phyloP scores from a whole-genome alignment of 2,113 vertebrate genomes.

The Eurystomus gularis region DNA sequence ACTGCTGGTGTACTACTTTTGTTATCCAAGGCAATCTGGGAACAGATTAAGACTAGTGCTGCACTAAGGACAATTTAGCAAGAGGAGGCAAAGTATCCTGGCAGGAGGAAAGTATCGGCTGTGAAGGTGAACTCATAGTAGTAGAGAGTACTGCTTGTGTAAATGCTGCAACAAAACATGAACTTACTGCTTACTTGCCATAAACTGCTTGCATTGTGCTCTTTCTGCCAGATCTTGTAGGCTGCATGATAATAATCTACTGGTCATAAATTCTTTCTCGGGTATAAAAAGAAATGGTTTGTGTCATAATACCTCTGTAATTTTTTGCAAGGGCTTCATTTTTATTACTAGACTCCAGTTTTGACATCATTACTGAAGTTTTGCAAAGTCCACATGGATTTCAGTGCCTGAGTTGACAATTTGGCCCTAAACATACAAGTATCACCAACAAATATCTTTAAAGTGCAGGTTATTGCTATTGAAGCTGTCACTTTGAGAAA shows the following conservation, averaged over 20 bases:
- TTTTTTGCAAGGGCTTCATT: neutral
- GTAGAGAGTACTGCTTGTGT: neutral
- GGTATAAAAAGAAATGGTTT: neutral
- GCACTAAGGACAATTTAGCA: neutral
- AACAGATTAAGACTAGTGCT: neutral
- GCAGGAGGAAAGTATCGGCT: neutral
- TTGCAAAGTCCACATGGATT: neutral
- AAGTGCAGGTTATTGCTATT: neutral
- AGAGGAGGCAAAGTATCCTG: neutral
- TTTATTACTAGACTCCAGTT: neutral
- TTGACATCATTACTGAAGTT: neutral
- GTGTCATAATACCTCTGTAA: neutral
- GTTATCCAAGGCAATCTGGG: neutral
- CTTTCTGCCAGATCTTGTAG: neutral
- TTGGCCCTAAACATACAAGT: neutral
- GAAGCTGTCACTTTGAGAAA: slow-evolving; percentile 1
- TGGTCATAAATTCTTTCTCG: neutral
- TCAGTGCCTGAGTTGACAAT: neutral
- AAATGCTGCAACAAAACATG: neutral
- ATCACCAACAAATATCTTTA: neutral
- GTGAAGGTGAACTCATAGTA: neutral
- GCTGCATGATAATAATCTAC: neutral
- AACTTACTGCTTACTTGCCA: neutral
- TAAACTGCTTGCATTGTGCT: neutral
- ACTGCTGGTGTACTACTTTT: neutral